Percentiles rank a stretch among this genome's conserved stretches.
Evolutionary conservation across 2,888 invertebrate genomes (phyloP).

Genomic region (Leptopilina myrica): DNA sequence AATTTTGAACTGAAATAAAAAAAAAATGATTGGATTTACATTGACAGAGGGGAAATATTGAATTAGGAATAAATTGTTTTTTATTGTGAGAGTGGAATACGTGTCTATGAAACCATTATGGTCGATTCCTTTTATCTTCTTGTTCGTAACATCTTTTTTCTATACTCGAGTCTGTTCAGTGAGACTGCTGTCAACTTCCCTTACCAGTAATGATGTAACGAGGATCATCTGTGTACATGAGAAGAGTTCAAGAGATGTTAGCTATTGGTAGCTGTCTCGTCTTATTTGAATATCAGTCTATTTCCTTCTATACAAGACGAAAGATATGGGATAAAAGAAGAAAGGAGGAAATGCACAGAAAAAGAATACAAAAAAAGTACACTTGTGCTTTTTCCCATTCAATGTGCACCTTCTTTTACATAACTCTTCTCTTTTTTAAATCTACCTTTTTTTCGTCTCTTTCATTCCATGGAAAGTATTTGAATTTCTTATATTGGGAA

Average conservation of each 20-base stretch:
- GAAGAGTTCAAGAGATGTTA: conserved; percentile 11
- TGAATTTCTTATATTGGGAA: background rate
- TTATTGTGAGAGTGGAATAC: background rate
- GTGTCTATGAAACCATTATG: conserved; percentile 6
- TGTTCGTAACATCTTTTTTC: conserved; percentile 4
- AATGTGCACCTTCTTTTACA: conserved; percentile 43
- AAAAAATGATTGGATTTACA: background rate
- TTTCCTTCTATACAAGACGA: conserved; percentile 1
- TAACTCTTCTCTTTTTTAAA: conserved; percentile 32
- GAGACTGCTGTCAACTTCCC: conserved; percentile 30
- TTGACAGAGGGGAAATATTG: background rate
- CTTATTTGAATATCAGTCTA: conserved; percentile 34
- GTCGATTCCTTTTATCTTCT: background rate
- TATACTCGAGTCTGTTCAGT: conserved; percentile 12
- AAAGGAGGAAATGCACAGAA: background rate
- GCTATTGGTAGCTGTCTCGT: conserved; percentile 26
- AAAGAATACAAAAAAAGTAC: background rate
- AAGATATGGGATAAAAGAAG: conserved; percentile 5
- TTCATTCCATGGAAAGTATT: background rate
- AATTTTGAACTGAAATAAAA: background rate
- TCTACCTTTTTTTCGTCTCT: conserved; percentile 1
- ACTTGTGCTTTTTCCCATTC: conserved; percentile 32
- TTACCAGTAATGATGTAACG: conserved; percentile 33
- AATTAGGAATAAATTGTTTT: conserved; percentile 4
- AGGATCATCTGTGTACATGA: conserved; percentile 30